Evolutionary conservation across 2,113 vertebrate genomes (phyloP), one percentile per base, ranked within the genome.

Genomic region (Varanus komodoensis): DNA sequence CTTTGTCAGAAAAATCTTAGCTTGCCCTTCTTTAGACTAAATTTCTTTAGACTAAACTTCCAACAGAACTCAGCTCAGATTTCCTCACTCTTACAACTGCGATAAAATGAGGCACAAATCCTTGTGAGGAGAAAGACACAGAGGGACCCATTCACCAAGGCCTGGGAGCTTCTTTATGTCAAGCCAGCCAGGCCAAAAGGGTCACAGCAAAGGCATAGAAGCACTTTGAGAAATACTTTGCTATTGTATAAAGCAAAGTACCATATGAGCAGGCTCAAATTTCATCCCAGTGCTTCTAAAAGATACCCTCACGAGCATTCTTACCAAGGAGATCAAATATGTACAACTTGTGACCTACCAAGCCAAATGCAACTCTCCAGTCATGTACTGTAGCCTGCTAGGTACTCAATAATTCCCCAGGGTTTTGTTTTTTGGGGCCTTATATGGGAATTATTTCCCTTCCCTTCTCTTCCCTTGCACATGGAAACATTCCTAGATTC

Each of bases 91-190:
- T 92, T 73, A 27, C 6, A 88, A 25, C 2, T 29, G 52, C 11
- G 54, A 87, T 44, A 91, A 69, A 77, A 82, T 67, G 54, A 84
- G 50, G 44, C 73, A 84, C 48, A 88, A 44, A 91, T 32, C 4
- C 48, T 89, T 80, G 74, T 48, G 50, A 27, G 0, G 0, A 57
- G 77, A 74, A 38, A 74, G 38, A 87, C 48, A 54, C 32, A 95
- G 78, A 91, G 81, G 73, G 12, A 6, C 25, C 84, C 38, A 90
- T 90, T 95, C 89, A 11, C 25, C 68, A 12, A 84, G 89, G 15
- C 38, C 84, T 44, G 78, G 44, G 84, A 86, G 87, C 69, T 73
- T 74, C 89, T 75, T 86, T 74, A 79, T 52, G 85, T 14, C 38
- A 0, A 34, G 48, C 14, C 0, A 29, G 11, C 38, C 71, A 34